These are phyloP conservation scores for Falcunculus frontatus DNA, from an alignment of 2,113 vertebrate genomes.

Conservation along the genomic window DNA sequence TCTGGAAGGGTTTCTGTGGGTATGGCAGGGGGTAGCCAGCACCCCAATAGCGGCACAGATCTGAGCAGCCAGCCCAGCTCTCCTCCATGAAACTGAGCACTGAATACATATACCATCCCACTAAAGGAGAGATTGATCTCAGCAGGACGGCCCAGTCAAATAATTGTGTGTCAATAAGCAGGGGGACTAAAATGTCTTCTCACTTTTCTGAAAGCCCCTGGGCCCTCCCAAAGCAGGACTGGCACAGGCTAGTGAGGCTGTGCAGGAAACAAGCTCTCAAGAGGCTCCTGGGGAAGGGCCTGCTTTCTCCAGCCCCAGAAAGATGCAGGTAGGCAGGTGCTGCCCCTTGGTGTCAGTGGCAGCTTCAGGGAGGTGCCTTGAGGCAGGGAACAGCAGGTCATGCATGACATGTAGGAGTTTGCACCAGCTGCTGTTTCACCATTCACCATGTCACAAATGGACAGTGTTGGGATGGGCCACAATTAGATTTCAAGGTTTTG, in stretches of 20 bases:
- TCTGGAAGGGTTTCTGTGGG: not conserved
- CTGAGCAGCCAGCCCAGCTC: not conserved
- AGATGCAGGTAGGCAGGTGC: not conserved
- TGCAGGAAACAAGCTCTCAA: fast-evolving
- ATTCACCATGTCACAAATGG: not conserved
- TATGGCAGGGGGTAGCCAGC: not conserved
- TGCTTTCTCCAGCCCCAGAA: not conserved
- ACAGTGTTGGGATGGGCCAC: not conserved
- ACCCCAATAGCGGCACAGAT: not conserved
- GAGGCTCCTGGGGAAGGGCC: not conserved
- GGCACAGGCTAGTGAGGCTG: too few relatives aligned
- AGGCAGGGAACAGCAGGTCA: not conserved
- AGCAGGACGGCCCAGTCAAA: not conserved
- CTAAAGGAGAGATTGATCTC: not conserved
- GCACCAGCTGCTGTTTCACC: not conserved
- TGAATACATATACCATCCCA: not conserved
- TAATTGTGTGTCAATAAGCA: not conserved
- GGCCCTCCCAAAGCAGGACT: not conserved
- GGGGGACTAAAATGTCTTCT: not conserved
- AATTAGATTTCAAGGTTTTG: not conserved
- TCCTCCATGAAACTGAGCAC: not conserved
- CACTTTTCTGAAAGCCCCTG: not conserved
- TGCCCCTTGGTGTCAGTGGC: not conserved
- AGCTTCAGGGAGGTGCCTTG: not conserved
- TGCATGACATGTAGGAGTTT: not conserved